Conservation (phyloP, 2,888 invertebrate species). For the Ophion ventricosus region DNA sequence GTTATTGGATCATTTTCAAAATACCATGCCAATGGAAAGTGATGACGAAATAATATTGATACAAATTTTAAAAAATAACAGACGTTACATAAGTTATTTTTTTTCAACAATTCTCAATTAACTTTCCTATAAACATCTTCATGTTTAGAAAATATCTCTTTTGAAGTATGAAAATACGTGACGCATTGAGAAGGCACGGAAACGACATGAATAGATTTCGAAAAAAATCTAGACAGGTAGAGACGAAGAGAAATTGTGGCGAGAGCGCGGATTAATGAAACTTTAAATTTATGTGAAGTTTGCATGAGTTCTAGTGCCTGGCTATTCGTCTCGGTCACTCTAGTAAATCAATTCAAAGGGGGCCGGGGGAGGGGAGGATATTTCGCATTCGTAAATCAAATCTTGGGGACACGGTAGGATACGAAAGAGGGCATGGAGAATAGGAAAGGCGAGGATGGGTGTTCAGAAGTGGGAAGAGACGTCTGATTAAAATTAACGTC, state of each 20-base stretch:
- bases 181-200: not conserved
- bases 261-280: conserved; percentile 63
- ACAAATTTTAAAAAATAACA: too few relatives aligned
- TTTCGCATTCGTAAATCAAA: conserved; percentile 69
- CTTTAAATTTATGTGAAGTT: conserved; percentile 65
- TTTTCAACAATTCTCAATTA: too few relatives aligned
- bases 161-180: not conserved
- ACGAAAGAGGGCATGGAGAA: conserved; percentile 43
- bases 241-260: conserved; percentile 35
- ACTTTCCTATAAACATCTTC: too few relatives aligned
- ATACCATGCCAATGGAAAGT: too few relatives aligned
- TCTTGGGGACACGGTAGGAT: conserved; percentile 55
- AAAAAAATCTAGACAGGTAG: conserved; percentile 14
- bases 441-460: conserved; percentile 61
- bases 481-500: conserved; percentile 81
- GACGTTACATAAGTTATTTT: too few relatives aligned
- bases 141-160: too few relatives aligned
- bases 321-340: conserved; percentile 65
- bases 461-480: conserved; percentile 45
- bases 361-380: conserved; percentile 54
- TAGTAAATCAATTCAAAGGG: conserved; percentile 65
- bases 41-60: too few relatives aligned
- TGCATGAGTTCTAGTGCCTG: conserved; percentile 60
- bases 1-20: too few relatives aligned
- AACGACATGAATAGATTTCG: not conserved